phyloP scores from a whole-genome alignment of 2,113 vertebrate species.

The Bothrops jararaca region DNA sequence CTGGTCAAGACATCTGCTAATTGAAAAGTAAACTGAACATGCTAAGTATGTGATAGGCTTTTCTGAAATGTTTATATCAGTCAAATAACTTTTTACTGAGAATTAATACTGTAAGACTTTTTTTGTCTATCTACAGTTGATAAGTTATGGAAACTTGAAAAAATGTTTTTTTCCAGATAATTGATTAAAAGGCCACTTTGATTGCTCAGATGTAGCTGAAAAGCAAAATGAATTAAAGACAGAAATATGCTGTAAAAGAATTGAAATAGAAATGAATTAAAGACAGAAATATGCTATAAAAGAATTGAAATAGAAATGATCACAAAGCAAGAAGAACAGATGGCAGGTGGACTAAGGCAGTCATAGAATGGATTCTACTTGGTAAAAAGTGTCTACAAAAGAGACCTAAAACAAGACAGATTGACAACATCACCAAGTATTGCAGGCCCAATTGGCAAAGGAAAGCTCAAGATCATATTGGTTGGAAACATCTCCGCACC shows the following conservation, averaged over 20 bases:
- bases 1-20: neutral
- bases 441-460: neutral
- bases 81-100: neutral
- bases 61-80: neutral
- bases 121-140: neutral
- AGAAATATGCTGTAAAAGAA: neutral
- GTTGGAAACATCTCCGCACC: no score
- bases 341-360: neutral
- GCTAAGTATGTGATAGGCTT: neutral
- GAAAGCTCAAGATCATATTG: neutral
- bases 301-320: neutral
- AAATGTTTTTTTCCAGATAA: neutral
- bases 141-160: neutral
- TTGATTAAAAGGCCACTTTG: neutral
- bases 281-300: neutral
- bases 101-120: neutral
- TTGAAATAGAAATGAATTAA: neutral
- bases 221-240: conserved; percentile 1
- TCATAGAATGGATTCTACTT: neutral
- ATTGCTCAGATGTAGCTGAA: neutral
- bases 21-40: neutral
- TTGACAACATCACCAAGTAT: neutral
- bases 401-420: neutral
- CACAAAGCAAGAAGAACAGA: neutral
- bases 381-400: neutral